Percentiles rank a stretch among this genome's conserved stretches.
Conservation (phyloP, 2,113 vertebrate species). For the Thunnus maccoyii region DNA sequence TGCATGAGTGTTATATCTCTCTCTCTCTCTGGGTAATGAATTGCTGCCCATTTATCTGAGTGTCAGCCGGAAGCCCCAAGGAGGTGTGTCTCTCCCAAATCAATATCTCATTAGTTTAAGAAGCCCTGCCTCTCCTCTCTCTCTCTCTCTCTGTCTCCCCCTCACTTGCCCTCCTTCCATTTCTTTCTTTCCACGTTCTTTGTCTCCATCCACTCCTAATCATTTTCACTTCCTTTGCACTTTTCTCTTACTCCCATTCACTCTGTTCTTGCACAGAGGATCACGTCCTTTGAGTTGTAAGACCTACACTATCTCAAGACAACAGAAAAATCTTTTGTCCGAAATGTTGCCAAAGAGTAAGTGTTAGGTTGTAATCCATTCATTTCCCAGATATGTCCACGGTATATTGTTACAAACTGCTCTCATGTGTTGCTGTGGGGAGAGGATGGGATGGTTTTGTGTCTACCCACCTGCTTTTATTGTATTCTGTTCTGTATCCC, state of each 20-base stretch:
- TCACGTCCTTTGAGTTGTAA: neutral
- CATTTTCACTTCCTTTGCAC: neutral
- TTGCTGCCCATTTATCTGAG: slow-evolving; percentile 72
- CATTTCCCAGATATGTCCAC: neutral
- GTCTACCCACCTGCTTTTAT: no score
- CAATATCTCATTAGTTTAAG: slow-evolving; percentile 80
- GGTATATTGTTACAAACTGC: neutral
- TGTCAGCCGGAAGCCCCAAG: slow-evolving; percentile 69
- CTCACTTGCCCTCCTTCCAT: neutral
- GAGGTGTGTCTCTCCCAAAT: slow-evolving; percentile 73
- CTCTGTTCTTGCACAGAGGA: neutral
- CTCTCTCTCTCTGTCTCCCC: neutral
- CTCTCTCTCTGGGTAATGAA: slow-evolving; percentile 65
- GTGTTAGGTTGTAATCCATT: neutral
- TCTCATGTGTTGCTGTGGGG: neutral
- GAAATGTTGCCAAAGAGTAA: no score
- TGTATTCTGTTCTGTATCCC: no score
- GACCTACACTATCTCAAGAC: neutral
- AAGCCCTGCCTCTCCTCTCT: slow-evolving; percentile 59
- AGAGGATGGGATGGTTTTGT: neutral
- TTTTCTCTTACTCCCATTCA: neutral
- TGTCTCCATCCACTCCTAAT: neutral
- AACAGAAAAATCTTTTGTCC: neutral
- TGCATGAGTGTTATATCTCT: slow-evolving; percentile 52
- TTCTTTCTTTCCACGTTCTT: neutral